phyloP scores from a whole-genome alignment of 2,113 vertebrate species.

The Entomyzon cyanotis region DNA sequence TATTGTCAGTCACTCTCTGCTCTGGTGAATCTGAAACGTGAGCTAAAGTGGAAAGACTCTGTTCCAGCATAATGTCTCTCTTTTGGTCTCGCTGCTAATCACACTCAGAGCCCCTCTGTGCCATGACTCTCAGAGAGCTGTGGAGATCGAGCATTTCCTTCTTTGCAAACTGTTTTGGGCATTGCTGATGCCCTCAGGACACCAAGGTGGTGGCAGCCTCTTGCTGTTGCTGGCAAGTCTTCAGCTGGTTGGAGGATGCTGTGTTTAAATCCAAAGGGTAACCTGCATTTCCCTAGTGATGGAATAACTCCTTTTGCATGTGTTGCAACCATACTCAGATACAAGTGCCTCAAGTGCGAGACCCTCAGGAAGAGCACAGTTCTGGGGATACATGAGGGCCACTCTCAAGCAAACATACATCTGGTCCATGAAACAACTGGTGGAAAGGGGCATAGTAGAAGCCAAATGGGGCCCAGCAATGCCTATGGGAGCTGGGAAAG shows the following conservation, averaged over 20 bases:
- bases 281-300: background rate
- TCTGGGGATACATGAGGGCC: background rate
- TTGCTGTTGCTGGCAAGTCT: background rate
- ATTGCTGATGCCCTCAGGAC: background rate
- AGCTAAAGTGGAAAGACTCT: background rate
- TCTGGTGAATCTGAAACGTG: background rate
- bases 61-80: background rate
- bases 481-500: background rate
- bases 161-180: background rate
- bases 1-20: background rate
- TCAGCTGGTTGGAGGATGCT: background rate
- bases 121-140: background rate
- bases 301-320: background rate
- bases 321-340: accelerated
- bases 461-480: background rate
- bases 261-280: background rate
- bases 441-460: background rate
- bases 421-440: background rate
- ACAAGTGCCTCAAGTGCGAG: background rate
- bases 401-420: background rate
- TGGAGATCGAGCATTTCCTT: accelerated
- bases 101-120: background rate
- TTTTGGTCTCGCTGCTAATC: background rate
- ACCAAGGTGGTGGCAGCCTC: background rate
- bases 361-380: background rate